These are phyloP conservation scores for Eucriotettix oculatus DNA, from an alignment of 2,888 invertebrate species.

Conservation along the genomic window DNA sequence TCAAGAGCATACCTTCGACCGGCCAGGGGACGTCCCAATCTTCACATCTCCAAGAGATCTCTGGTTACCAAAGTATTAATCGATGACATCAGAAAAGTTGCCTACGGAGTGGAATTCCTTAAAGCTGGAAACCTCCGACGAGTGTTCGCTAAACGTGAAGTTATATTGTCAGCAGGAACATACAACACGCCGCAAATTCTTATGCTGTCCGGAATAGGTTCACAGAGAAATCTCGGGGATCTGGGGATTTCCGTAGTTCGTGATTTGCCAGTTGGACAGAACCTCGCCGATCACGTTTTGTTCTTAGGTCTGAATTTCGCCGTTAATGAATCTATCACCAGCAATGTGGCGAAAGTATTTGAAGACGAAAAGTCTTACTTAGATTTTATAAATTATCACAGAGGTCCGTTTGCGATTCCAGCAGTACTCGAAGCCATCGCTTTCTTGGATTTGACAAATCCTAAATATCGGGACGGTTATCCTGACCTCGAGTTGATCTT, in stretches of 20 bases:
- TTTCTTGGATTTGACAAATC: too few species aligned
- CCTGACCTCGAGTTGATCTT: too few species aligned
- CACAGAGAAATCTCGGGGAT: slow-evolving; percentile 36
- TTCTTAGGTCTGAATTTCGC: slow-evolving; percentile 55
- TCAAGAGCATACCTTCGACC: slow-evolving; percentile 15
- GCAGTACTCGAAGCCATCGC: slow-evolving; percentile 32
- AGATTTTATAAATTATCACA: slow-evolving; percentile 42
- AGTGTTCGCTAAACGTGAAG: slow-evolving; percentile 32
- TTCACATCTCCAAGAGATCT: slow-evolving; percentile 16
- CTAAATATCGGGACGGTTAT: too few species aligned
- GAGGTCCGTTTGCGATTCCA: slow-evolving; percentile 57
- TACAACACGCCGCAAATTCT: slow-evolving; percentile 19
- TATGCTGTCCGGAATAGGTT: slow-evolving; percentile 45
- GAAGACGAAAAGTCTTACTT: slow-evolving; percentile 17
- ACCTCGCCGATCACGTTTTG: slow-evolving; percentile 66
- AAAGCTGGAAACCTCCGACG: slow-evolving; percentile 29
- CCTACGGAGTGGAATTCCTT: slow-evolving; percentile 11
- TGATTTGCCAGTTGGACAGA: slow-evolving; percentile 60
- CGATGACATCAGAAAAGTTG: slow-evolving; percentile 19
- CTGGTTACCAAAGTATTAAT: slow-evolving; percentile 13
- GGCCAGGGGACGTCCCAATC: slow-evolving; percentile 10
- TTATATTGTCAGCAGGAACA: slow-evolving; percentile 25
- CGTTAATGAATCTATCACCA: slow-evolving; percentile 41
- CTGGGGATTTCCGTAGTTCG: slow-evolving; percentile 42
- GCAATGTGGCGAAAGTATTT: neutral